Evolutionary conservation across 2,888 invertebrate genomes (phyloP).

Genomic region (Scaptomyza polygonia): DNA sequence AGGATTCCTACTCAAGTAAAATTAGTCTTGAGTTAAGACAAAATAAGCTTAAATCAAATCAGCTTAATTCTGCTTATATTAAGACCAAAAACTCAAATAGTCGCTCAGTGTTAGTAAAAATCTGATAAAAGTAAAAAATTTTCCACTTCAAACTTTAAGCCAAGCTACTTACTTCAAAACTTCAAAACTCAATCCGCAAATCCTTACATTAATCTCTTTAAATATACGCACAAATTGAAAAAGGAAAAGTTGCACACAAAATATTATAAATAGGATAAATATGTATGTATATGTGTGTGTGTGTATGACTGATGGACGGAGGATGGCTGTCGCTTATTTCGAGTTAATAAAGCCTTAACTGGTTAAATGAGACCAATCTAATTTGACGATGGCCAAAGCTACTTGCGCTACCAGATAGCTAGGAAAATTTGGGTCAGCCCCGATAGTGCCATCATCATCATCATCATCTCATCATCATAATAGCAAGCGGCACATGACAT

Average conservation of each 20-base stretch:
- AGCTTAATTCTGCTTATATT: no score
- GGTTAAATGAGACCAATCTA: conserved; percentile 7
- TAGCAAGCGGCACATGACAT: conserved; percentile 63
- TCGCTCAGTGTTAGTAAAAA: no score
- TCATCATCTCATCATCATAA: conserved; percentile 54
- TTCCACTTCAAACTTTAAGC: no score
- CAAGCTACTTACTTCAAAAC: no score
- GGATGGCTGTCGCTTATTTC: conserved; percentile 13
- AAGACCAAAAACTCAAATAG: no score
- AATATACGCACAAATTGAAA: background rate
- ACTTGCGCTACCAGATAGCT: conserved; percentile 1
- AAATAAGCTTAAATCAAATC: no score
- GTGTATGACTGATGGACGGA: background rate
- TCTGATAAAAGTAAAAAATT: no score
- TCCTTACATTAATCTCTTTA: background rate
- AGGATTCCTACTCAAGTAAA: no score
- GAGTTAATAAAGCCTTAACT: background rate
- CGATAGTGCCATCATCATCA: conserved; percentile 54
- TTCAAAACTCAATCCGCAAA: background rate
- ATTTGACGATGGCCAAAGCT: conserved; percentile 13
- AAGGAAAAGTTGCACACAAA: background rate
- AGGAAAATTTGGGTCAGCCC: conserved; percentile 54
- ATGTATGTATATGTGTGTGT: no score
- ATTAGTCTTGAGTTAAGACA: no score
- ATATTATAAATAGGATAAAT: background rate